These are phyloP conservation scores for Mionectes olivaceus DNA, from an alignment of 2,797 vertebrate species.

Conservation along the genomic window DNA sequence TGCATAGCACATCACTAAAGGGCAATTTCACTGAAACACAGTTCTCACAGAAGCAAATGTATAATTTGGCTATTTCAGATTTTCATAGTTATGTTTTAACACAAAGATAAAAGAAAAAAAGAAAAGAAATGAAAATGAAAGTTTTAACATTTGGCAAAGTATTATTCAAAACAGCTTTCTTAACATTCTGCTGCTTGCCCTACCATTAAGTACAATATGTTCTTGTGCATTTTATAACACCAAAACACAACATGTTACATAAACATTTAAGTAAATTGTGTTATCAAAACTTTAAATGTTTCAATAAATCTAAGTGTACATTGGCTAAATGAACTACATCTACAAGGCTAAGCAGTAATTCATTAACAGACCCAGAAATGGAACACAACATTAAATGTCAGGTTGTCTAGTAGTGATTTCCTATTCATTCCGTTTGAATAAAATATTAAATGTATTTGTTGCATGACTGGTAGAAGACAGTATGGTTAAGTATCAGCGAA, in stretches of 20 bases:
- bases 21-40: neutral
- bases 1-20: neutral
- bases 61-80: neutral
- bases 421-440: neutral
- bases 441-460: neutral
- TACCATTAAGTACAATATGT: constrained; percentile 40
- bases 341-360: neutral
- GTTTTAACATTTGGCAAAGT: constrained; percentile 37
- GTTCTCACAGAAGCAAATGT: neutral
- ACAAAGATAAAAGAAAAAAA: neutral
- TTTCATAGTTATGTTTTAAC: neutral
- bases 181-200: constrained; percentile 27
- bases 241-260: constrained; percentile 9
- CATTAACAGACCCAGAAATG: neutral
- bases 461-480: constrained; percentile 37
- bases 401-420: neutral
- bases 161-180: constrained; percentile 42
- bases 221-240: constrained; percentile 8
- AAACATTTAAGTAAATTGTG: constrained; percentile 27
- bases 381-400: neutral
- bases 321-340: neutral
- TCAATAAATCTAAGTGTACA: neutral
- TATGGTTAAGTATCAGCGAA: constrained; percentile 22
- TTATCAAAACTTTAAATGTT: neutral
- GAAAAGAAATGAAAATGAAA: neutral